Base-by-base conservation (phyloP, 2,113 vertebrate genomes). In the Chaenogobius annularis region DNA sequence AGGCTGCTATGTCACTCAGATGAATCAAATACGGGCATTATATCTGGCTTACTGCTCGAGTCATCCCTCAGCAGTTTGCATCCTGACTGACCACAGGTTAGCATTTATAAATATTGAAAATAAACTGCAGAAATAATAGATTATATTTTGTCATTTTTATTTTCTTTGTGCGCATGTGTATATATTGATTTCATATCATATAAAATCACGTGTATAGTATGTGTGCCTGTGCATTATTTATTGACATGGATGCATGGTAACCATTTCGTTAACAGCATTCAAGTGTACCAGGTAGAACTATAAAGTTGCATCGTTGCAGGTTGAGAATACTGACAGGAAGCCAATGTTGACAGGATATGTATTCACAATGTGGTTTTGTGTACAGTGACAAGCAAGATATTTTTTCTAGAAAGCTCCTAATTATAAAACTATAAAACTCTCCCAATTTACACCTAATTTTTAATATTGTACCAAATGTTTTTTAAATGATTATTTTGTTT, bases 21-120 rank as follows among this genome's bases (percentile, higher is more conserved):
- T 98, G 94, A 90, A 93, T 86, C 97, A 99, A 91, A 95, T 99
- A 93, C 93, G 94, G 78, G 94, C 86, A 7, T 89, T 98, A 79
- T 98, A 99, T 86, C 88, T 97, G 84, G 91, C 94, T 0, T 99
- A 99, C 88, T 99, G 98, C 52, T 95, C 94, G 64, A 98, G 96
- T 80, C 98, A 99, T 77, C 98, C 98, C 0, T 95, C 94, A 0
- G 97, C 97, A 3, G 98, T 98, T 72, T 93, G 86, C 10, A 95
- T 99, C 81, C 94, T 99, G 84, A 99, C 97, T 0, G 95, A 98
- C 23, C 96, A 96, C 93, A 97, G 96, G 97, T 97, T 88, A 93
- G 90, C 66, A 40, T 14, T 47, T 62, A 31, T 64, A 54, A 56
- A 66, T 72, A 11, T 11, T 64, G 13, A 17, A 31, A 15, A 43